Conservation (phyloP, 2,797 vertebrate genomes). For the Hyperoplus immaculatus region DNA sequence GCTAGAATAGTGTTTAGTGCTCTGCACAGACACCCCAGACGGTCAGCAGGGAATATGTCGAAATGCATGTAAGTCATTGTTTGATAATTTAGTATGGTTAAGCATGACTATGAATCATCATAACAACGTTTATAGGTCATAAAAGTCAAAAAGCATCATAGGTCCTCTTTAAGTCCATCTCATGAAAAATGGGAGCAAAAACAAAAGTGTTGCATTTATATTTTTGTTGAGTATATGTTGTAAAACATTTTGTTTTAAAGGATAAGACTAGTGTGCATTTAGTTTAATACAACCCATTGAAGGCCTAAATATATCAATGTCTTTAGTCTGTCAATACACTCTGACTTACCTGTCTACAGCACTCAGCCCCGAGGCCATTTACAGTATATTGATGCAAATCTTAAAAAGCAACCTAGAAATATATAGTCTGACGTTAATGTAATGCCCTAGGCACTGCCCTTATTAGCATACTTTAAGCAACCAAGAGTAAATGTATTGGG, state of each 20-base stretch:
- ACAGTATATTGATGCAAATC: not conserved
- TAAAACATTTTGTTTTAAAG: not conserved
- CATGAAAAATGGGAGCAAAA: too few species aligned
- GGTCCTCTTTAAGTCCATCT: too few species aligned
- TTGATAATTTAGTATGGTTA: too few species aligned
- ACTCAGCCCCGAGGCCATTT: constrained; percentile 1
- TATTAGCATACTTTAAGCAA: not conserved
- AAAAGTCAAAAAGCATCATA: too few species aligned
- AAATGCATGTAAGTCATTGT: too few species aligned
- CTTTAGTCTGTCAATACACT: not conserved
- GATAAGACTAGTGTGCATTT: not conserved
- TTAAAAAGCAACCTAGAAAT: not conserved
- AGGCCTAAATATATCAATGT: not conserved
- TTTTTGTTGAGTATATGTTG: too few species aligned
- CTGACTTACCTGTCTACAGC: not conserved
- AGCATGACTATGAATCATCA: too few species aligned
- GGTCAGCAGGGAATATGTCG: too few species aligned
- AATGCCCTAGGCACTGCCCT: not conserved
- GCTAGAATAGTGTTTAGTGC: too few species aligned
- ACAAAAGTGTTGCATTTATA: too few species aligned
- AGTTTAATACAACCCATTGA: not conserved
- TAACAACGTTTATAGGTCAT: too few species aligned
- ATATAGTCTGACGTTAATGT: not conserved
- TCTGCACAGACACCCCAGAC: too few species aligned
- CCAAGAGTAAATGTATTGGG: not conserved